Percentiles rank a stretch among this genome's conserved stretches.
phyloP scores from a whole-genome alignment of 2,113 vertebrate genomes.

The Gopherus flavomarginatus region DNA sequence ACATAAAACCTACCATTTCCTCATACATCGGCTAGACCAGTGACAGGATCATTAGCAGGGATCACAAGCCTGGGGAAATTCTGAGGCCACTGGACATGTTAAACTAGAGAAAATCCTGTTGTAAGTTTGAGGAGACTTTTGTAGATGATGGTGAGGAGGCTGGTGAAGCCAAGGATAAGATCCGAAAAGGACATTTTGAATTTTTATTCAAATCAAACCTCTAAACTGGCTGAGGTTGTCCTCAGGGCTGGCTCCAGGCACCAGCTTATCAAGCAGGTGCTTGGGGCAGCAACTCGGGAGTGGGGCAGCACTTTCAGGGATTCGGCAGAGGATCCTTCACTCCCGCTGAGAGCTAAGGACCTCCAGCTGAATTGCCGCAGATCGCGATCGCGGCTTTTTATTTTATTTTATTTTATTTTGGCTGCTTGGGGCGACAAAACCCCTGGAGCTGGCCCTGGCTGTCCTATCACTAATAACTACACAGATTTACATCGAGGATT shows the following conservation, averaged over 20 bases:
- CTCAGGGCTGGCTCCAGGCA: too few species aligned
- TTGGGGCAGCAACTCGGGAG: too few species aligned
- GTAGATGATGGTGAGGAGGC: fast-evolving
- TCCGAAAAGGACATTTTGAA: neutral
- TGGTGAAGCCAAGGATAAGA: neutral
- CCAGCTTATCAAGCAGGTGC: too few species aligned
- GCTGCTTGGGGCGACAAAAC: too few species aligned
- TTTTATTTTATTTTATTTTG: too few species aligned
- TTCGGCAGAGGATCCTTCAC: too few species aligned
- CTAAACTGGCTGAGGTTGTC: neutral
- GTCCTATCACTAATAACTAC: neutral
- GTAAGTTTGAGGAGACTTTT: neutral
- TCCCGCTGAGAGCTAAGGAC: too few species aligned
- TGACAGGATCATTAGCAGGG: neutral
- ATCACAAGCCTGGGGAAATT: neutral
- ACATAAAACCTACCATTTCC: neutral
- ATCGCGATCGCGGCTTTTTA: too few species aligned
- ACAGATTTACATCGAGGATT: fast-evolving
- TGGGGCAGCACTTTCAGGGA: too few species aligned
- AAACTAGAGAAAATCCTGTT: neutral
- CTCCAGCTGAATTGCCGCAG: too few species aligned
- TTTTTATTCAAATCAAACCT: neutral
- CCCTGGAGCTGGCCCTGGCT: too few species aligned
- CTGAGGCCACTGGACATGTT: fast-evolving
- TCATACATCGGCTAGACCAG: fast-evolving